phyloP scores from a whole-genome alignment of 1,140 invertebrate species.

The Tenebrio molitor region DNA sequence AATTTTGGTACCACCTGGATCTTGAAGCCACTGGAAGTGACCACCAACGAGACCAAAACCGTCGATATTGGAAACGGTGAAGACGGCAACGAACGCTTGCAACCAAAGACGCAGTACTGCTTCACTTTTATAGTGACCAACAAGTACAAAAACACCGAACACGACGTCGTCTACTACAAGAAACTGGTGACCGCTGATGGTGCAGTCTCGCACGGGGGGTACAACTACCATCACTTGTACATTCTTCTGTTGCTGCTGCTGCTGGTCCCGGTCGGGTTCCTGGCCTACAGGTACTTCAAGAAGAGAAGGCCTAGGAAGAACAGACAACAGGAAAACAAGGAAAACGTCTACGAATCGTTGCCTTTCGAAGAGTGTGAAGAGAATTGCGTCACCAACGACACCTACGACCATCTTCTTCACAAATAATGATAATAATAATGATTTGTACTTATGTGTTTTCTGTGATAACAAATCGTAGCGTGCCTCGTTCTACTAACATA shows the following conservation, averaged over 20 bases:
- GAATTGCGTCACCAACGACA: slow-evolving; percentile 48
- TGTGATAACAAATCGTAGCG: slow-evolving; percentile 17
- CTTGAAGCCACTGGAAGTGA: slow-evolving; percentile 54
- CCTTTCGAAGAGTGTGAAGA: slow-evolving; percentile 55
- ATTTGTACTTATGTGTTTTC: slow-evolving; percentile 49
- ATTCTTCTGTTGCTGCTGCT: slow-evolving; percentile 53
- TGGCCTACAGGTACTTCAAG: slow-evolving; percentile 54
- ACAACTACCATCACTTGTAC: slow-evolving; percentile 54
- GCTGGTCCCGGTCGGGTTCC: slow-evolving; percentile 53
- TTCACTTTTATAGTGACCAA: slow-evolving; percentile 59
- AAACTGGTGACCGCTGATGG: slow-evolving; percentile 46
- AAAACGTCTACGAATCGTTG: slow-evolving; percentile 59
- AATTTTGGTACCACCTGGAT: slow-evolving; percentile 57
- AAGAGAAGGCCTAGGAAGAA: slow-evolving; percentile 47
- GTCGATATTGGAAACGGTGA: slow-evolving; percentile 50
- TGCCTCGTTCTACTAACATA: neutral
- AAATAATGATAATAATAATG: slow-evolving; percentile 49
- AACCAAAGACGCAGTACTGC: slow-evolving; percentile 58
- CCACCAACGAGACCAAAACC: slow-evolving; percentile 48
- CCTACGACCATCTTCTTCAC: slow-evolving; percentile 54
- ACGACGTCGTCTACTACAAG: slow-evolving; percentile 58
- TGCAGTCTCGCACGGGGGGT: neutral
- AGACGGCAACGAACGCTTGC: slow-evolving; percentile 34
- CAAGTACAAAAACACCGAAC: slow-evolving; percentile 53
- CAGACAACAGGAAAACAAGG: slow-evolving; percentile 22